Percentiles rank a stretch among this genome's conserved stretches.
phyloP scores from a whole-genome alignment of 2,113 vertebrate species.

The Leiothrix lutea region DNA sequence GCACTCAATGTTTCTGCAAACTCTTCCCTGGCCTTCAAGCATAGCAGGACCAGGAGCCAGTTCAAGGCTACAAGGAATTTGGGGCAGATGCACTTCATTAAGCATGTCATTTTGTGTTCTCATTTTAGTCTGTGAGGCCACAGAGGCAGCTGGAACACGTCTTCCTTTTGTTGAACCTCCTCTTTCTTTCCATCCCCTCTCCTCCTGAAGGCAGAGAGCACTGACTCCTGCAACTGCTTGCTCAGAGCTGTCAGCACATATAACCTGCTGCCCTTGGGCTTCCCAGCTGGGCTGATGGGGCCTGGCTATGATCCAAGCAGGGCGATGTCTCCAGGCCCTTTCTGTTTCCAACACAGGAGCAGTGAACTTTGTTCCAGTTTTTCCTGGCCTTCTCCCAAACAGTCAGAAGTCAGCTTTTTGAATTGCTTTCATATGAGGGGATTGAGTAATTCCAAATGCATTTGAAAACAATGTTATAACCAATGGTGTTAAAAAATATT shows the following conservation, averaged over 20 bases:
- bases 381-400: not conserved
- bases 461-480: not conserved
- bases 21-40: not conserved
- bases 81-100: not conserved
- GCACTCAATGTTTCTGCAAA: not conserved
- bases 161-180: not conserved
- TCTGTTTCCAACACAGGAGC: not conserved
- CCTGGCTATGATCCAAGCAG: not conserved
- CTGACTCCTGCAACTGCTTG: not conserved
- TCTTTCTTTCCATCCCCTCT: not conserved
- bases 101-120: not conserved
- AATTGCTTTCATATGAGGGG: not conserved
- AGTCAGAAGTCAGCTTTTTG: not conserved
- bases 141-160: not conserved
- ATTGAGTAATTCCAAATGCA: not conserved
- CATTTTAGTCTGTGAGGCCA: not conserved
- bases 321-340: not conserved
- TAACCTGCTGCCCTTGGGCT: not conserved
- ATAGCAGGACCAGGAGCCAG: not conserved
- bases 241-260: not conserved
- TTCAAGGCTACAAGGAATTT: not conserved
- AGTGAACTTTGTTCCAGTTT: constrained; percentile 4
- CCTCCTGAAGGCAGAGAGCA: not conserved
- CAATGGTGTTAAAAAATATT: not conserved
- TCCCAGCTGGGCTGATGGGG: not conserved